These are phyloP conservation scores for Halocynthia aurantium DNA, from an alignment of 23 tunicate species.

Conservation along the genomic window DNA sequence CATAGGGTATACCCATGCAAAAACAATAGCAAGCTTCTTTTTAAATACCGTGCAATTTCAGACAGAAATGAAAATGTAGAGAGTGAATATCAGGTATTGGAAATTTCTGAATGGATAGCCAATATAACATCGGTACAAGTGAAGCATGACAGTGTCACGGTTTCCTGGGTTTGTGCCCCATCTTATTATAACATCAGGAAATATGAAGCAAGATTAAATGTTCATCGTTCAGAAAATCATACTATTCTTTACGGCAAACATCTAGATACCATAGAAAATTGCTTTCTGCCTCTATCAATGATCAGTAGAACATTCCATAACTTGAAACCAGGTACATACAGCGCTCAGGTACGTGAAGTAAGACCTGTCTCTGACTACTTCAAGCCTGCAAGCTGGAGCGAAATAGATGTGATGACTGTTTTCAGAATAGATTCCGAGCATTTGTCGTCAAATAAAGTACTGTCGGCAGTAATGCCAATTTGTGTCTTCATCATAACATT, in stretches of 20 bases:
- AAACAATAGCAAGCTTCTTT: neutral
- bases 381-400: slow-evolving; percentile 3
- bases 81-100: neutral
- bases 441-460: no score
- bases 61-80: neutral
- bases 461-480: no score
- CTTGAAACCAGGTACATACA: slow-evolving; percentile 1
- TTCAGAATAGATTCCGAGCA: no score
- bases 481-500: no score
- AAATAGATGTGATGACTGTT: no score
- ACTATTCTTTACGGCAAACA: neutral
- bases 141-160: neutral
- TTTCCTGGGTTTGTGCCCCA: slow-evolving; percentile 19
- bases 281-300: neutral
- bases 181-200: neutral
- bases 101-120: slow-evolving; percentile 14
- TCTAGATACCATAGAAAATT: neutral
- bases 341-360: slow-evolving; percentile 15
- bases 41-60: slow-evolving; percentile 13
- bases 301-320: neutral
- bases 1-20: slow-evolving; percentile 1
- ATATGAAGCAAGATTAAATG: slow-evolving; percentile 4
- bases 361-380: slow-evolving; percentile 1
- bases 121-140: neutral
- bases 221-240: neutral